These are phyloP conservation scores for Turdus rufiventris DNA, from an alignment of 2,113 vertebrate genomes.

Conservation along the genomic window DNA sequence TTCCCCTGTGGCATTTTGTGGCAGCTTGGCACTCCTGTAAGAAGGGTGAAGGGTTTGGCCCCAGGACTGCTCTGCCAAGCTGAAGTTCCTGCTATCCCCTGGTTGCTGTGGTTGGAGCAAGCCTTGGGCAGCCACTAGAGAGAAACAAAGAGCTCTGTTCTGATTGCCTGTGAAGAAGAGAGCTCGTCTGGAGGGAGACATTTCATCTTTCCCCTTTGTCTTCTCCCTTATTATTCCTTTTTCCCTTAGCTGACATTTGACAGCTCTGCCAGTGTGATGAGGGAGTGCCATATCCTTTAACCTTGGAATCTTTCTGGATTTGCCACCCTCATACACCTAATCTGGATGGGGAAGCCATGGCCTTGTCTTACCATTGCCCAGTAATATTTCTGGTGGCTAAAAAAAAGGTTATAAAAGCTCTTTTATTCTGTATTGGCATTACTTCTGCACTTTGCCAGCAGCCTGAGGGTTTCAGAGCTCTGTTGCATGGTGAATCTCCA, in stretches of 20 bases:
- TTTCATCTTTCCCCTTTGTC: not conserved
- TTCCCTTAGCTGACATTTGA: not conserved
- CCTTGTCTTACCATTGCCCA: not conserved
- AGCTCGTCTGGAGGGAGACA: not conserved
- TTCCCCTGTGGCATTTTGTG: not conserved
- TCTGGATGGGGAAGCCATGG: not conserved
- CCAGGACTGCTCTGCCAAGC: not conserved
- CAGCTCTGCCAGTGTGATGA: not conserved
- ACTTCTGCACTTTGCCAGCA: not conserved
- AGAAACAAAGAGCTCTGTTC: not conserved
- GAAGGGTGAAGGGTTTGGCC: not conserved
- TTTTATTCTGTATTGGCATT: not conserved
- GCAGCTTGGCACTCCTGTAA: not conserved
- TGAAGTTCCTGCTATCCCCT: not conserved
- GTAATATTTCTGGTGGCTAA: not conserved
- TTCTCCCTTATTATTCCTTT: not conserved
- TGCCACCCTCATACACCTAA: not conserved
- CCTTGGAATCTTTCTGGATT: not conserved
- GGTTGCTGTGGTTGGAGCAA: not conserved
- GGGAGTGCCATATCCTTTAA: rapidly evolving
- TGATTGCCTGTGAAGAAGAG: not conserved
- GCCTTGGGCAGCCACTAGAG: not conserved
- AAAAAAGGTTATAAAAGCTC: not conserved
- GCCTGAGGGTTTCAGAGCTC: not conserved
- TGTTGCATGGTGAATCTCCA: not conserved